Evolutionary conservation across 2,888 invertebrate species (phyloP).

Genomic region (Cerastis rubricosa): DNA sequence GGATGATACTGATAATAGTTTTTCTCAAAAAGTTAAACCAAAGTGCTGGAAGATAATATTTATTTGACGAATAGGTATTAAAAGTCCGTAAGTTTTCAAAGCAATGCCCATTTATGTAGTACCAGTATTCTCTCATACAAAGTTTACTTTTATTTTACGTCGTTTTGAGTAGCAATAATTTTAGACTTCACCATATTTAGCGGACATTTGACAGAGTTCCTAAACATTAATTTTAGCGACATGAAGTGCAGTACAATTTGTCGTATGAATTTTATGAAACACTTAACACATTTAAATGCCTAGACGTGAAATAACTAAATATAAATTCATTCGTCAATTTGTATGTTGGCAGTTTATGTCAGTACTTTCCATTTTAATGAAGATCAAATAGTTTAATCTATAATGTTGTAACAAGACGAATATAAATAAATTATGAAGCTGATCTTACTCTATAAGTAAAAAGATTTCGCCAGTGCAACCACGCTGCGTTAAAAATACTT

Average conservation of each 20-base stretch:
- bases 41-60: not conserved
- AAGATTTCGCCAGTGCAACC: not conserved
- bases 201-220: conserved; percentile 31
- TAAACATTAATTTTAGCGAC: conserved; percentile 29
- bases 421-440: not conserved
- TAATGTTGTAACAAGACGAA: not conserved
- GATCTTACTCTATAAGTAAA: not conserved
- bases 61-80: no score
- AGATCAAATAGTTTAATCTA: conserved; percentile 8
- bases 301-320: conserved; percentile 54
- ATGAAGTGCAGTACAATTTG: conserved; percentile 40
- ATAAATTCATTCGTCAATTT: conserved; percentile 45
- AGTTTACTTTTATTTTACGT: conserved; percentile 11
- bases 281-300: conserved; percentile 50
- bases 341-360: conserved; percentile 15
- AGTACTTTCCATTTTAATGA: conserved; percentile 37
- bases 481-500: not conserved
- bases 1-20: not conserved
- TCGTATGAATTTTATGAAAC: conserved; percentile 43
- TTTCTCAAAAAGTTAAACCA: not conserved
- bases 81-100: no score
- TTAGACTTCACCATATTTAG: conserved; percentile 32
- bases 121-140: not conserved
- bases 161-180: conserved; percentile 23
- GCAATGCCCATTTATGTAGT: no score